Conservation (phyloP, 2,888 invertebrate genomes). For the Ophonus ardosiacus region DNA sequence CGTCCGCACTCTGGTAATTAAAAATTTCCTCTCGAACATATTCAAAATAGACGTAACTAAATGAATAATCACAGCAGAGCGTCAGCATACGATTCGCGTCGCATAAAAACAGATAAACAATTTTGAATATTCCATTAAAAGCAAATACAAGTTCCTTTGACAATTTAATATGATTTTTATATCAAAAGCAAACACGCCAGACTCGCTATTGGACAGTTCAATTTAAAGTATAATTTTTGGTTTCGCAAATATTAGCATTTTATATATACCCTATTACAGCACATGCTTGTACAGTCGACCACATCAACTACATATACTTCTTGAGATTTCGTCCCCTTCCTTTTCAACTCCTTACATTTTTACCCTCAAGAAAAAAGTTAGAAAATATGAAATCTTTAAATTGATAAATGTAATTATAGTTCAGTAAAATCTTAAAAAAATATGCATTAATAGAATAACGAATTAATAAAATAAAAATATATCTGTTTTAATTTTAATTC, state of each 20-base stretch:
- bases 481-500: too few relatives aligned
- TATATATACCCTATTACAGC: constrained; percentile 75
- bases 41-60: constrained; percentile 60
- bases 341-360: neutral
- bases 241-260: constrained; percentile 75
- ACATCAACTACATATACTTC: constrained; percentile 6
- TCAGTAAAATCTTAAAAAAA: too few relatives aligned
- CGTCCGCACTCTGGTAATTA: constrained; percentile 51
- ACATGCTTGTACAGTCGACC: constrained; percentile 66
- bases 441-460: too few relatives aligned
- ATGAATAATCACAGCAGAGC: constrained; percentile 45
- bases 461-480: too few relatives aligned
- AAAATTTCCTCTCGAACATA: constrained; percentile 55
- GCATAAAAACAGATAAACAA: constrained; percentile 59
- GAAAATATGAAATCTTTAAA: too few relatives aligned
- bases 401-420: too few relatives aligned
- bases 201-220: constrained; percentile 72
- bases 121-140: constrained; percentile 63
- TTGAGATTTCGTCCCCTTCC: neutral
- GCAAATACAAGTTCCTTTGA: constrained; percentile 66
- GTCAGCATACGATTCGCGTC: constrained; percentile 12
- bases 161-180: constrained; percentile 70
- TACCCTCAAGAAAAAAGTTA: too few relatives aligned
- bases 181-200: constrained; percentile 68
- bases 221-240: constrained; percentile 74